Conservation (phyloP, 2,888 invertebrate species). For the Seladonia tumulorum region DNA sequence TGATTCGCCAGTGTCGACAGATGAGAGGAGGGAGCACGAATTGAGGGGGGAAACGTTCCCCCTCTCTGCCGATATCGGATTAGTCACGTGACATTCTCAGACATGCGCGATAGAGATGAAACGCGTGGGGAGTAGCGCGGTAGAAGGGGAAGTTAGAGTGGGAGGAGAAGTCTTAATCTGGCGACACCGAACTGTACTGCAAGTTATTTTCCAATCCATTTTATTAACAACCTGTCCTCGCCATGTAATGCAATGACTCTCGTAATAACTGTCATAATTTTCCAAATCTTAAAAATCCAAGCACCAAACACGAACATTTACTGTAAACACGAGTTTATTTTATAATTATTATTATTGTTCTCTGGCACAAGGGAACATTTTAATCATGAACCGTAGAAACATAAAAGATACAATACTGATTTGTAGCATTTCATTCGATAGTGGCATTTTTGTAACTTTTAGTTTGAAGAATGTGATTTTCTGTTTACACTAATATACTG, state of each 20-base stretch:
- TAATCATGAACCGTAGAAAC: not conserved
- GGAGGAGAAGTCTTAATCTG: too few species aligned
- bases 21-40: too few species aligned
- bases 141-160: too few species aligned
- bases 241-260: not conserved
- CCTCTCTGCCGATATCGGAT: too few species aligned
- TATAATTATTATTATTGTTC: not conserved
- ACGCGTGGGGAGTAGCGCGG: too few species aligned
- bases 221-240: not conserved
- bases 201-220: not conserved
- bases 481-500: conserved; percentile 18
- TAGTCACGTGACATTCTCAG: too few species aligned
- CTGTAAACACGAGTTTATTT: not conserved
- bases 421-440: not conserved
- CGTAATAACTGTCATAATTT: not conserved
- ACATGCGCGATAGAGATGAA: too few species aligned
- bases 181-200: too few species aligned
- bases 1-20: too few species aligned
- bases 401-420: not conserved
- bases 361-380: not conserved
- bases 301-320: not conserved
- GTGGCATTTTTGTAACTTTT: not conserved
- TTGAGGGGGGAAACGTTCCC: too few species aligned
- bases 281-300: not conserved
- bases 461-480: conserved; percentile 3